Percentiles rank a stretch among this genome's conserved stretches.
phyloP scores from a whole-genome alignment of 2,888 invertebrate species.

The Dyspetes luteomarginatus region DNA sequence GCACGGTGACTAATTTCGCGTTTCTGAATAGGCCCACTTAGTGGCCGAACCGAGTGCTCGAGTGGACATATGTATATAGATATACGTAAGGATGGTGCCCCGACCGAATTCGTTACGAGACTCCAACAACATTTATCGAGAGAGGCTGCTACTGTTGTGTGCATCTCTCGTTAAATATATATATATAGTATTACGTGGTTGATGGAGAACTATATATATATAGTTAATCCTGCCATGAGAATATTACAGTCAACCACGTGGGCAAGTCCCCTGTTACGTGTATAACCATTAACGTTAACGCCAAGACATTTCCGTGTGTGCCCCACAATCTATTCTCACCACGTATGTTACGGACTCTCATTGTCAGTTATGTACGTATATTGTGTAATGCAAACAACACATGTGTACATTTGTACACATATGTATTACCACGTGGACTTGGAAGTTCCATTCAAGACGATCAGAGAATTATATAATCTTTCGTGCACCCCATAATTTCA shows the following conservation, averaged over 20 bases:
- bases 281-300: conserved; percentile 39
- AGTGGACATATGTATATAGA: neutral
- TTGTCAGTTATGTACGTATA: neutral
- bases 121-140: conserved; percentile 43
- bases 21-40: conserved; percentile 70
- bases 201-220: neutral
- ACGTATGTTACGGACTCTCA: neutral
- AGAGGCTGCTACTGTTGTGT: neutral
- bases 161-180: neutral
- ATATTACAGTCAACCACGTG: conserved; percentile 16
- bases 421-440: too few species aligned
- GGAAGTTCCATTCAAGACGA: too few species aligned
- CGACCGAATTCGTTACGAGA: conserved; percentile 59
- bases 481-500: too few species aligned
- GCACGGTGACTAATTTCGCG: conserved; percentile 66
- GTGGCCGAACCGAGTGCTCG: conserved; percentile 46
- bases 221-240: neutral
- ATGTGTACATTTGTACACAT: too few species aligned
- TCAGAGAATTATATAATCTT: too few species aligned
- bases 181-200: neutral
- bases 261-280: conserved; percentile 22
- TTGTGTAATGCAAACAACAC: too few species aligned
- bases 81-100: conserved; percentile 8
- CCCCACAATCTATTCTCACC: neutral
- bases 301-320: neutral